Evolutionary conservation across 53 echinoderm and acorn worm genomes (phyloP).

Genomic region (Patiria pectinifera): DNA sequence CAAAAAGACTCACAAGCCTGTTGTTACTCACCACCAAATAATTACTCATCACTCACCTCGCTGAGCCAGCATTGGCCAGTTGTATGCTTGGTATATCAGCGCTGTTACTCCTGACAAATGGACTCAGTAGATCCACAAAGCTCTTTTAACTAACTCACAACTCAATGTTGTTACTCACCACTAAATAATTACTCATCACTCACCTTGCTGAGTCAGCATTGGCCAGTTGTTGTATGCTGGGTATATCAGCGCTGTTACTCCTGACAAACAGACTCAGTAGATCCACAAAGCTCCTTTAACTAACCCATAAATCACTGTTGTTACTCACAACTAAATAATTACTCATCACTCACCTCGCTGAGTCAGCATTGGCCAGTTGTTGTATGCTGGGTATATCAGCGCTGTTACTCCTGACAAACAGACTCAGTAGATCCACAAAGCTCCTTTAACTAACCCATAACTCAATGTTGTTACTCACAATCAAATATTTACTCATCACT

Average conservation of each 20-base stretch:
- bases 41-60: slow-evolving; percentile 70
- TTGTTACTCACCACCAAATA: slow-evolving; percentile 53
- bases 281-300: no score
- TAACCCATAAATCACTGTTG: neutral
- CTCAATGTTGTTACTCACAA: slow-evolving; percentile 46
- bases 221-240: slow-evolving; percentile 87
- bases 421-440: slow-evolving; percentile 81
- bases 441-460: slow-evolving; percentile 73
- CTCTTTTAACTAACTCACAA: slow-evolving; percentile 89
- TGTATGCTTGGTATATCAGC: slow-evolving; percentile 88
- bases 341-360: slow-evolving; percentile 79
- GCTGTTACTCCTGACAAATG: slow-evolving; percentile 80
- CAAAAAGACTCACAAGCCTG: slow-evolving; percentile 69
- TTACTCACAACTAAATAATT: slow-evolving; percentile 41
- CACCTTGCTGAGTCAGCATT: slow-evolving; percentile 92
- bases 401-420: slow-evolving; percentile 87
- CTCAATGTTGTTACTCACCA: no score
- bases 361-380: slow-evolving; percentile 82
- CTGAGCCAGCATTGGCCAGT: slow-evolving; percentile 80
- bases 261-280: no score
- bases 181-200: neutral
- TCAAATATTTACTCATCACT: slow-evolving; percentile 1
- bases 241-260: slow-evolving; percentile 83
- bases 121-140: slow-evolving; percentile 80
- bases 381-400: slow-evolving; percentile 94